Evolutionary conservation across 1,140 invertebrate genomes (phyloP).

Genomic region (Papilio polyxenes): DNA sequence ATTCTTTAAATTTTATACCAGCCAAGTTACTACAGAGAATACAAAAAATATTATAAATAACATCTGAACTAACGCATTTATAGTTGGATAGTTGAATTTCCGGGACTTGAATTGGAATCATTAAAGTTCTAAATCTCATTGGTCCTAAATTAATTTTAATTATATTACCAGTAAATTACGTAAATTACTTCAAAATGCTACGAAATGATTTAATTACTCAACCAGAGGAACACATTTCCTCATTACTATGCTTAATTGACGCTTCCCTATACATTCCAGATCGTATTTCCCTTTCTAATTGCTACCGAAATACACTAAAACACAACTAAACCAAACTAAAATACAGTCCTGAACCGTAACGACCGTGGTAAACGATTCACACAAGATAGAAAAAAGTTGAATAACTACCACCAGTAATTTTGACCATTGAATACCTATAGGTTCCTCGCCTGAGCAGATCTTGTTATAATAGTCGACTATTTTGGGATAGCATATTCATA

Average conservation of each 20-base stretch:
- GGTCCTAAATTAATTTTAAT: background rate
- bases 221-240: conserved; percentile 41
- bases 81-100: background rate
- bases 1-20: background rate
- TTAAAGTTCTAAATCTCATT: background rate
- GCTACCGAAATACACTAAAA: conserved; percentile 56
- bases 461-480: conserved; percentile 53
- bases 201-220: conserved; percentile 34
- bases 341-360: conserved; percentile 56
- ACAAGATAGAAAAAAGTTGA: conserved; percentile 45
- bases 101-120: background rate
- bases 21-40: background rate
- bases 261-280: conserved; percentile 44
- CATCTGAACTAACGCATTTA: no score
- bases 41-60: no score
- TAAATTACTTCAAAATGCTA: conserved; percentile 30
- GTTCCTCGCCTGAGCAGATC: conserved; percentile 36
- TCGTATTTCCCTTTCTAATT: conserved; percentile 61
- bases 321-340: conserved; percentile 46
- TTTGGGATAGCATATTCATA: conserved; percentile 59
- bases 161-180: conserved; percentile 29
- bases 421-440: conserved; percentile 21
- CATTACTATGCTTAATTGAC: conserved; percentile 52
- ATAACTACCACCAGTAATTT: conserved; percentile 16
- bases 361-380: conserved; percentile 56